These are phyloP conservation scores for Sebastolobus altivelis DNA, from an alignment of 2,797 vertebrate genomes.

Conservation along the genomic window DNA sequence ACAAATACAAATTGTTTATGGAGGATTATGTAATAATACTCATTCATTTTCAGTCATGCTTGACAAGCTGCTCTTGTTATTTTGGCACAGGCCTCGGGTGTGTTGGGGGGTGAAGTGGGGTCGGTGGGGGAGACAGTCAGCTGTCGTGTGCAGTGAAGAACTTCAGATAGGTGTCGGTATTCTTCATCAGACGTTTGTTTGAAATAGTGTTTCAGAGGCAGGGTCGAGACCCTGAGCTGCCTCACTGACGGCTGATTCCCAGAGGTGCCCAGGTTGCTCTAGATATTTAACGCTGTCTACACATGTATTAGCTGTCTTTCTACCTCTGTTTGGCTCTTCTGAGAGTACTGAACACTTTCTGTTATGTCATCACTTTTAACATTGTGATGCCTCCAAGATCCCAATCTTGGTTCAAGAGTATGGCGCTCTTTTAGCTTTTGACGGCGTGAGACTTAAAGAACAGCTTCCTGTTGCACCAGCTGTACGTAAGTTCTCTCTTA, in stretches of 20 bases:
- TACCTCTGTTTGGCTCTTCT: not conserved
- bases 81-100: constrained; percentile 31
- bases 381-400: not conserved
- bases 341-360: constrained; percentile 4
- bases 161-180: constrained; percentile 1
- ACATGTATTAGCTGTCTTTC: not conserved
- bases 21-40: constrained; percentile 73
- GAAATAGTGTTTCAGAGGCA: constrained; percentile 19
- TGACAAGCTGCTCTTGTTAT: constrained; percentile 60
- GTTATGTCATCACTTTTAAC: not conserved
- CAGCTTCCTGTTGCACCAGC: not conserved
- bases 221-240: not conserved
- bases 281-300: constrained; percentile 6
- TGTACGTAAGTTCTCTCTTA: too few relatives aligned
- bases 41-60: constrained; percentile 71
- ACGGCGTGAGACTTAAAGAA: not conserved
- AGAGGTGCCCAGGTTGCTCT: constrained; percentile 5
- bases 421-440: not conserved
- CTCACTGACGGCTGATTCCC: constrained; percentile 6
- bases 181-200: constrained; percentile 19
- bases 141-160: constrained; percentile 9
- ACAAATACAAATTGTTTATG: constrained; percentile 71
- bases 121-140: constrained; percentile 13
- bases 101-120: constrained; percentile 24
- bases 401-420: not conserved